A percentile compares a stretch with the other conserved stretches of the same genome.
Evolutionary conservation across 1,140 invertebrate species (phyloP).

Genomic region (Papilio polyxenes): DNA sequence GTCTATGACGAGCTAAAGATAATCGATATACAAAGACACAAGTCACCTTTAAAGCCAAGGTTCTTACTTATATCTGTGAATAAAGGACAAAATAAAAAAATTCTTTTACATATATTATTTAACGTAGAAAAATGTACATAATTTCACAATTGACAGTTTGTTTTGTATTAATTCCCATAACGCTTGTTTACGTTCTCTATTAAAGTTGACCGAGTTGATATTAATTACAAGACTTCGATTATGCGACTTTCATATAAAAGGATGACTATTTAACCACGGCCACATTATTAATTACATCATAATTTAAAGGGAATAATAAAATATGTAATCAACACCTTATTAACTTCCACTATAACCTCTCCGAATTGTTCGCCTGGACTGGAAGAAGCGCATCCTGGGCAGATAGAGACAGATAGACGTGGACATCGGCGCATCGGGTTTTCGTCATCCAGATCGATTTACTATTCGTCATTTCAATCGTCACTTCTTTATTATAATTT

Average conservation of each 20-base stretch:
- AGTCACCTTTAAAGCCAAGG: background rate
- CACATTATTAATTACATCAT: background rate
- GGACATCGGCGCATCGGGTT: too few species aligned
- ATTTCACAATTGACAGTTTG: background rate
- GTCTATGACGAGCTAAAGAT: background rate
- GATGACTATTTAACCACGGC: background rate
- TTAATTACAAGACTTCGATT: background rate
- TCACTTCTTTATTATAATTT: too few species aligned
- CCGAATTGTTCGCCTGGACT: too few species aligned
- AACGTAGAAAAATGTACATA: background rate
- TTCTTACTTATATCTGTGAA: background rate
- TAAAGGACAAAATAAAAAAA: background rate
- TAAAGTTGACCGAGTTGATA: background rate
- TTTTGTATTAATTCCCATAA: background rate
- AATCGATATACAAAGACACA: background rate
- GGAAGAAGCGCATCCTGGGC: too few species aligned
- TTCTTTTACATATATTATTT: background rate
- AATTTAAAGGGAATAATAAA: background rate
- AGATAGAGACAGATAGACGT: too few species aligned
- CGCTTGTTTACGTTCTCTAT: background rate
- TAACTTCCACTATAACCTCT: too few species aligned
- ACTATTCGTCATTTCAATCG: too few species aligned
- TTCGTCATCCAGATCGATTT: too few species aligned
- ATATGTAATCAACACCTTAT: background rate
- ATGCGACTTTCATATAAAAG: background rate